phyloP scores from a whole-genome alignment of 2,797 vertebrate genomes.

The Simalia tracyae region DNA sequence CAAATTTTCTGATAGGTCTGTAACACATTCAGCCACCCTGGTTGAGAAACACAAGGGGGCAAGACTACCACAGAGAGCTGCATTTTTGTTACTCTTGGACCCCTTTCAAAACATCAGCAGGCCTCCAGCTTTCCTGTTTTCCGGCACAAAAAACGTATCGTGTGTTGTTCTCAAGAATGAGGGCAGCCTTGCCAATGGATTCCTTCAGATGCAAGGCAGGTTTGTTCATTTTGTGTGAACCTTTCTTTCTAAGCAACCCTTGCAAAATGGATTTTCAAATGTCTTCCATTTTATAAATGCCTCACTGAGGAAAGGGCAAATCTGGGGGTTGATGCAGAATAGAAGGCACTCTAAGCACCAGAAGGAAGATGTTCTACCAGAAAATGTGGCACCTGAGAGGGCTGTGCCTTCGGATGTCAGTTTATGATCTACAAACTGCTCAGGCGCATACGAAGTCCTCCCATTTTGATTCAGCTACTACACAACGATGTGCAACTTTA shows the following conservation, averaged over 20 bases:
- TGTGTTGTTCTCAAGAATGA: slow-evolving; percentile 61
- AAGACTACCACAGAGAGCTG: slow-evolving; percentile 69
- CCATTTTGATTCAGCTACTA: not conserved
- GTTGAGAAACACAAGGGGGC: slow-evolving; percentile 72
- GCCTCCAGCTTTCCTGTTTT: slow-evolving; percentile 71
- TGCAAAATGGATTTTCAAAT: slow-evolving; percentile 26
- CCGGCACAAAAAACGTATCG: slow-evolving; percentile 59
- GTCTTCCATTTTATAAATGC: not conserved
- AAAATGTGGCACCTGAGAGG: not conserved
- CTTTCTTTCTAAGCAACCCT: slow-evolving; percentile 13
- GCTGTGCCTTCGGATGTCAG: not conserved
- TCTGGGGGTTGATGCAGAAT: not conserved
- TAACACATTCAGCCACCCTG: slow-evolving; percentile 72
- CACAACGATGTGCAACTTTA: not conserved
- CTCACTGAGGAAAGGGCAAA: slow-evolving; percentile 1
- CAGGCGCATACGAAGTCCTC: not conserved
- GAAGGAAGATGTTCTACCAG: not conserved
- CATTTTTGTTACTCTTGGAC: slow-evolving; percentile 77
- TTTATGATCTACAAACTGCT: not conserved
- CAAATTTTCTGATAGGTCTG: slow-evolving; percentile 67
- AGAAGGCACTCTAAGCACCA: not conserved
- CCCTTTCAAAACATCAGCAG: slow-evolving; percentile 73
- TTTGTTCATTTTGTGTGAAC: not conserved
- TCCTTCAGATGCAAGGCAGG: slow-evolving; percentile 31
- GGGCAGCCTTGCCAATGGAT: slow-evolving; percentile 20